Evolutionary conservation across 1,140 invertebrate species (phyloP).

Genomic region (Trichonephila inaurata): DNA sequence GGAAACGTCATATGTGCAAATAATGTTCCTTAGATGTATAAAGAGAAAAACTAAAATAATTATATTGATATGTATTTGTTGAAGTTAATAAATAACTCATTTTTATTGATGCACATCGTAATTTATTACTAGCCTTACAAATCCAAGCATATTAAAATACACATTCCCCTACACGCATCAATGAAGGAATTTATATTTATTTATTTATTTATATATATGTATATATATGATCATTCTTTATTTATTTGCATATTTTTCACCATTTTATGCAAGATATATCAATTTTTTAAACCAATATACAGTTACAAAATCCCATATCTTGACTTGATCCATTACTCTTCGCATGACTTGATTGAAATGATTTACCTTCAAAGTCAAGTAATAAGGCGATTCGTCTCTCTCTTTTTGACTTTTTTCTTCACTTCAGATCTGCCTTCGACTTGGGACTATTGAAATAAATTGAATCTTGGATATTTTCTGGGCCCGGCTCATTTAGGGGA

Average conservation of each 20-base stretch:
- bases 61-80: too few relatives aligned
- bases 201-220: too few relatives aligned
- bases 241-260: neutral
- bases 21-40: too few relatives aligned
- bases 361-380: slow-evolving; percentile 64
- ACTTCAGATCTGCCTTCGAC: neutral
- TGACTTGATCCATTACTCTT: slow-evolving; percentile 13
- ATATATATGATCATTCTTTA: too few relatives aligned
- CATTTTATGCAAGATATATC: neutral
- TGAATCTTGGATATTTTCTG: slow-evolving; percentile 66
- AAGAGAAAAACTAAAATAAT: too few relatives aligned
- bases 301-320: neutral
- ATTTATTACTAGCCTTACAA: too few relatives aligned
- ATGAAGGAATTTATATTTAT: too few relatives aligned
- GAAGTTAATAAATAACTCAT: too few relatives aligned
- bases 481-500: slow-evolving; percentile 42
- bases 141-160: too few relatives aligned
- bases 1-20: too few relatives aligned
- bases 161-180: too few relatives aligned
- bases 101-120: too few relatives aligned
- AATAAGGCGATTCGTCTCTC: slow-evolving; percentile 57
- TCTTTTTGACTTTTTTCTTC: slow-evolving; percentile 31
- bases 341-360: slow-evolving; percentile 45
- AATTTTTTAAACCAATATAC: neutral
- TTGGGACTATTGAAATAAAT: slow-evolving; percentile 71